Percentiles rank a stretch among this genome's conserved stretches.
Evolutionary conservation across 2,888 invertebrate species (phyloP).

Genomic region (Ecliptopera silaceata): DNA sequence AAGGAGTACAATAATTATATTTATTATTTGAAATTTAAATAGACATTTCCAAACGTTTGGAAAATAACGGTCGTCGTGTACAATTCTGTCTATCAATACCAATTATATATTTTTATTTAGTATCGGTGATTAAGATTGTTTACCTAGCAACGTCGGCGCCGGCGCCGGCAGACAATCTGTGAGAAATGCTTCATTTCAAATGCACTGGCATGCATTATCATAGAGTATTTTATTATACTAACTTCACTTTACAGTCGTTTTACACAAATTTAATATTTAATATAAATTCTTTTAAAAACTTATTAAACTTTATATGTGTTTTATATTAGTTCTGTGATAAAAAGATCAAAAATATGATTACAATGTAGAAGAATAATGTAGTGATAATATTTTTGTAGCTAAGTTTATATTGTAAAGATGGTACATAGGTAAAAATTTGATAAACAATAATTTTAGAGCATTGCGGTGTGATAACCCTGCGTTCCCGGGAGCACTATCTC

Average conservation of each 20-base stretch:
- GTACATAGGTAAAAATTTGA: no score
- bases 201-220: constrained; percentile 37
- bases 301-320: no score
- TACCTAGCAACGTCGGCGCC: constrained; percentile 53
- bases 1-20: no score
- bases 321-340: no score
- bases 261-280: no score
- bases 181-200: constrained; percentile 59
- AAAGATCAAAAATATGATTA: not conserved
- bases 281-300: no score
- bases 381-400: no score
- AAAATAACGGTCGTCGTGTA: not conserved
- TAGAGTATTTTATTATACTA: constrained; percentile 47
- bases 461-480: constrained; percentile 8
- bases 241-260: constrained; percentile 41
- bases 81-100: constrained; percentile 33
- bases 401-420: constrained; percentile 5
- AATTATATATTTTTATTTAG: constrained; percentile 46
- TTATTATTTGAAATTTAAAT: no score
- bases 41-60: no score
- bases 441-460: constrained; percentile 1
- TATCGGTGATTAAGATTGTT: constrained; percentile 53
- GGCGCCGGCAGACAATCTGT: constrained; percentile 50
- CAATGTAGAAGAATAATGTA: not conserved
- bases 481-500: constrained; percentile 11